Percentiles rank a stretch among this genome's conserved stretches.
Evolutionary conservation across 2,888 invertebrate species (phyloP).

Genomic region (Phragmatobia fuliginosa): DNA sequence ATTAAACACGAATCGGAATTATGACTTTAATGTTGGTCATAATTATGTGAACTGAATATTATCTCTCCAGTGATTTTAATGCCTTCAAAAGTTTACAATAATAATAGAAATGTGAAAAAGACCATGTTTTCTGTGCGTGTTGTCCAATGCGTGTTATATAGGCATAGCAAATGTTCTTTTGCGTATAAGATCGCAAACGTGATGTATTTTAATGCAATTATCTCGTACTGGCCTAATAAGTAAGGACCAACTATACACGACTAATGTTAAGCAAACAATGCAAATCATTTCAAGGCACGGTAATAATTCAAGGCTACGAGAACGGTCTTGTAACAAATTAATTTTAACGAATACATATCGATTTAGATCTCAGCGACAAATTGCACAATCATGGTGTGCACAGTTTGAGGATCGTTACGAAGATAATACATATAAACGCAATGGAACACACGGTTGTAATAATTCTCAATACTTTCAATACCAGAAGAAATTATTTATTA

Average conservation of each 20-base stretch:
- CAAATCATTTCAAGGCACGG: conserved; percentile 3
- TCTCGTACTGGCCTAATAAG: conserved; percentile 3
- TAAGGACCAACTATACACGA: conserved; percentile 7
- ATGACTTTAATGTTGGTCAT: no score
- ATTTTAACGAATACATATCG: not conserved
- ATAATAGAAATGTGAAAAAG: not conserved
- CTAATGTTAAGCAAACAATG: not conserved
- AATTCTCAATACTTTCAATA: not conserved
- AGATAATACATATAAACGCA: not conserved
- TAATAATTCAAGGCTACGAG: conserved; percentile 2
- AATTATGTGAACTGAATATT: not conserved
- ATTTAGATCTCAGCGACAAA: not conserved
- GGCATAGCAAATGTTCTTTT: not conserved
- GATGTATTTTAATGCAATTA: conserved; percentile 3
- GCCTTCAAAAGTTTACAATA: no score
- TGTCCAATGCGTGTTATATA: not conserved
- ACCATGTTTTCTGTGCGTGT: not conserved
- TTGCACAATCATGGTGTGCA: not conserved
- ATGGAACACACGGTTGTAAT: not conserved
- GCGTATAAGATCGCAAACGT: conserved; percentile 1
- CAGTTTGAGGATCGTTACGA: not conserved
- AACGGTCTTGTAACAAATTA: not conserved
- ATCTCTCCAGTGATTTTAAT: not conserved
- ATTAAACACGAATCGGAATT: no score
- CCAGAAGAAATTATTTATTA: not conserved